Evolutionary conservation across 2,797 vertebrate species (phyloP).

Genomic region (Sebastes paucispinis): DNA sequence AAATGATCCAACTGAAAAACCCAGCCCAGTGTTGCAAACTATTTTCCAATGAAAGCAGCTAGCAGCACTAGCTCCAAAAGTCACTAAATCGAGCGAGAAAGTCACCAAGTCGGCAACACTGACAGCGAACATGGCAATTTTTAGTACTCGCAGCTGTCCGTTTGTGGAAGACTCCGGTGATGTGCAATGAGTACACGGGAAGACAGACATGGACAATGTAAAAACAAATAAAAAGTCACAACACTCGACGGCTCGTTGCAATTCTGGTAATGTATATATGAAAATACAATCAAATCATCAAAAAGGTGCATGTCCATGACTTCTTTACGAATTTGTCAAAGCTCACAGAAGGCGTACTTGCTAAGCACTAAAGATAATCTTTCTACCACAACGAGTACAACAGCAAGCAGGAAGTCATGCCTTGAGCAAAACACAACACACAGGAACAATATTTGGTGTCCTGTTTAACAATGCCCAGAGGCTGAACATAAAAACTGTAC

Average conservation of each 20-base stretch:
- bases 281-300: slow-evolving; percentile 61
- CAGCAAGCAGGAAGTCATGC: slow-evolving; percentile 35
- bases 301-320: slow-evolving; percentile 39
- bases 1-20: too few relatives aligned
- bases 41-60: too few relatives aligned
- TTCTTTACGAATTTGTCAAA: slow-evolving; percentile 29
- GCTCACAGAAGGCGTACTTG: slow-evolving; percentile 28
- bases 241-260: slow-evolving; percentile 40
- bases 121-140: neutral
- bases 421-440: slow-evolving; percentile 16
- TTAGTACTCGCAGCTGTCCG: neutral
- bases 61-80: too few relatives aligned
- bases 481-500: slow-evolving; percentile 22
- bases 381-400: slow-evolving; percentile 30
- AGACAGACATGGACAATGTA: slow-evolving; percentile 22
- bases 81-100: too few relatives aligned
- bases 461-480: neutral
- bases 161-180: neutral
- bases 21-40: too few relatives aligned
- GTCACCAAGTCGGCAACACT: too few relatives aligned
- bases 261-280: slow-evolving; percentile 31
- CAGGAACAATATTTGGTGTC: neutral
- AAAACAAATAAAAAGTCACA: slow-evolving; percentile 58
- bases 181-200: neutral
- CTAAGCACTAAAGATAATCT: slow-evolving; percentile 17